phyloP scores from a whole-genome alignment of 2,797 vertebrate genomes.

The Neosilurus mollespiculum region DNA sequence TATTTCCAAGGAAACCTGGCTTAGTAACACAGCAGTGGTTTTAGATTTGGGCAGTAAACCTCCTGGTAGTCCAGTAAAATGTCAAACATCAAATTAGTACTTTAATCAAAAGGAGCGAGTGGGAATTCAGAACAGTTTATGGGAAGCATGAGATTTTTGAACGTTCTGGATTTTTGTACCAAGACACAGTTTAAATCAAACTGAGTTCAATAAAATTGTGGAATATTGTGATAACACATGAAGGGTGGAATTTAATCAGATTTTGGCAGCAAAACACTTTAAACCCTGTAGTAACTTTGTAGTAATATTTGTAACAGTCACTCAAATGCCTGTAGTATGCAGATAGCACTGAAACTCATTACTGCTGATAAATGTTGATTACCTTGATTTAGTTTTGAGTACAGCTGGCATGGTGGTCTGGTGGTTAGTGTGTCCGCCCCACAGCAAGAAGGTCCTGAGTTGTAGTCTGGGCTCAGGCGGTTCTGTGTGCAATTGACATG shows the following conservation, averaged over 20 bases:
- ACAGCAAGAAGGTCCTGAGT: too few species aligned
- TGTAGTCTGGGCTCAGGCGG: too few species aligned
- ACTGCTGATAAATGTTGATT: background rate
- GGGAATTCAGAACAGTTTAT: background rate
- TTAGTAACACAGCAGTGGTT: background rate
- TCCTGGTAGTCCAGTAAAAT: conserved; percentile 6
- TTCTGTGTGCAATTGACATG: too few species aligned
- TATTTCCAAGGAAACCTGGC: background rate
- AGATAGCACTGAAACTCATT: background rate
- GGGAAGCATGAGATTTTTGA: background rate
- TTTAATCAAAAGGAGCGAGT: background rate
- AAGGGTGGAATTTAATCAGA: background rate
- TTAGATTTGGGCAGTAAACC: background rate
- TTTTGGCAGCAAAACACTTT: background rate
- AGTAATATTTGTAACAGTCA: background rate
- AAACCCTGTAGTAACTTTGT: background rate
- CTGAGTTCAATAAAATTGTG: too few species aligned
- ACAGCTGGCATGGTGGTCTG: too few species aligned
- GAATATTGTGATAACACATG: background rate
- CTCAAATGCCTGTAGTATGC: background rate
- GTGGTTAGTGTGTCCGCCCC: too few species aligned
- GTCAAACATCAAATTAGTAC: background rate
- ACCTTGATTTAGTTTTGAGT: background rate
- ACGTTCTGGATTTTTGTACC: background rate
- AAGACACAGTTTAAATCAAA: background rate